phyloP scores from a whole-genome alignment of 2,888 invertebrate genomes.

The Drosophila borborema region DNA sequence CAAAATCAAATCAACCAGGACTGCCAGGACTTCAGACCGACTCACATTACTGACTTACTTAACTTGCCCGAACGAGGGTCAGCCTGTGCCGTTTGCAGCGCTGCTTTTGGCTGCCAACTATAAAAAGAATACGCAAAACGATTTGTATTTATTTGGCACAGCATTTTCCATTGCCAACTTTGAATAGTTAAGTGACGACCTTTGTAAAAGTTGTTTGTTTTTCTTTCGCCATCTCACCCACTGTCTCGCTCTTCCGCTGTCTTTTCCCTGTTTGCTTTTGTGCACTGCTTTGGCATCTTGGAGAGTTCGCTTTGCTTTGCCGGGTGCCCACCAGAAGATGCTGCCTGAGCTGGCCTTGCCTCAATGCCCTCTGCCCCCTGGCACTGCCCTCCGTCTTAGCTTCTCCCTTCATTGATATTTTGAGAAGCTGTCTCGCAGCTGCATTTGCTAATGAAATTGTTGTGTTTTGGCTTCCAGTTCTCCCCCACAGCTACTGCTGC shows the following conservation, averaged over 20 bases:
- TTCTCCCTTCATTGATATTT: neutral
- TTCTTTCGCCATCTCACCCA: neutral
- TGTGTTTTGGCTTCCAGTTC: slow-evolving; percentile 40
- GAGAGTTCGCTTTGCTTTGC: slow-evolving; percentile 8
- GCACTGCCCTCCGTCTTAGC: neutral
- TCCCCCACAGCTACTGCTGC: neutral
- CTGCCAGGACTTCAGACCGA: neutral
- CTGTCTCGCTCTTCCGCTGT: neutral
- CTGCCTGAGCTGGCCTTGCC: slow-evolving; percentile 13
- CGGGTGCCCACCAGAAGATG: neutral
- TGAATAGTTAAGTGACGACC: slow-evolving; percentile 13
- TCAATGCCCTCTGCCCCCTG: neutral
- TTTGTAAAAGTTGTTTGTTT: neutral
- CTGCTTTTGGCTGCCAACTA: slow-evolving; percentile 1
- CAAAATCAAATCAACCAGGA: neutral
- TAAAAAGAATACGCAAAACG: neutral
- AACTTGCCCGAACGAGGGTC: neutral
- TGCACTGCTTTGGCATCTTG: slow-evolving; percentile 16
- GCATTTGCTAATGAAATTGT: slow-evolving; percentile 55
- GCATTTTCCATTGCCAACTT: neutral
- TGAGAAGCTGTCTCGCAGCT: slow-evolving; percentile 8
- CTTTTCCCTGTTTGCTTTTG: neutral
- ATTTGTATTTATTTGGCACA: neutral
- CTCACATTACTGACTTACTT: neutral
- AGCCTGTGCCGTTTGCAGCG: neutral